These are phyloP conservation scores for Prietella phreatophila DNA, from an alignment of 2,113 vertebrate genomes.

Conservation along the genomic window DNA sequence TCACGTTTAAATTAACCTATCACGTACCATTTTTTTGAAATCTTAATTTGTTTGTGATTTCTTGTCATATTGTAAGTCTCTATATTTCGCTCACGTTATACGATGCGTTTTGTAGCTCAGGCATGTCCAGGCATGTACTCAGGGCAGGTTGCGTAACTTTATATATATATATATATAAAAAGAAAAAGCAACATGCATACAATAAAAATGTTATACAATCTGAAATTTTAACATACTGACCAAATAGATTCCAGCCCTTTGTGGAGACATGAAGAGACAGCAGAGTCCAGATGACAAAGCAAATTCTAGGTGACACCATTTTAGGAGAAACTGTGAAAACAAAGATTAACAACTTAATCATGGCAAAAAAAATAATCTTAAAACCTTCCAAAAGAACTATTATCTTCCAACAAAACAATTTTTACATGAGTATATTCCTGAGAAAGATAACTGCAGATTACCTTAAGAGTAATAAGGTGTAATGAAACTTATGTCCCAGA, in stretches of 20 bases:
- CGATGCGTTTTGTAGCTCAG: too few species aligned
- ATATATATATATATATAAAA: neutral
- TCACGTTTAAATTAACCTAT: too few species aligned
- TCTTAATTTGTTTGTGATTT: too few species aligned
- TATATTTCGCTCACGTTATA: too few species aligned
- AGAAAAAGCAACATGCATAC: neutral
- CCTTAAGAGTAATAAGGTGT: neutral
- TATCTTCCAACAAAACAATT: too few species aligned
- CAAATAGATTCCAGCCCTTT: slow-evolving; percentile 30
- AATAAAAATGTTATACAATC: neutral
- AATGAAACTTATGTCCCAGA: neutral
- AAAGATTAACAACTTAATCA: neutral
- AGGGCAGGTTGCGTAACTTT: too few species aligned
- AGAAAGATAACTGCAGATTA: neutral
- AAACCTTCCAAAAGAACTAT: neutral
- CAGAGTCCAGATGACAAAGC: slow-evolving; percentile 49
- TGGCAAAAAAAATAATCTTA: neutral
- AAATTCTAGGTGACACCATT: slow-evolving; percentile 21
- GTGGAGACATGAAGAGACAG: slow-evolving; percentile 52
- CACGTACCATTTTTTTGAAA: too few species aligned
- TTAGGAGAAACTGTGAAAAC: neutral
- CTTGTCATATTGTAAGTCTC: too few species aligned
- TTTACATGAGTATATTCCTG: neutral
- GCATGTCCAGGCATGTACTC: too few species aligned
- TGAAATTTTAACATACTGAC: slow-evolving; percentile 55